Conservation (phyloP, 2,888 invertebrate genomes). For the Drosophila mayaguana region DNA sequence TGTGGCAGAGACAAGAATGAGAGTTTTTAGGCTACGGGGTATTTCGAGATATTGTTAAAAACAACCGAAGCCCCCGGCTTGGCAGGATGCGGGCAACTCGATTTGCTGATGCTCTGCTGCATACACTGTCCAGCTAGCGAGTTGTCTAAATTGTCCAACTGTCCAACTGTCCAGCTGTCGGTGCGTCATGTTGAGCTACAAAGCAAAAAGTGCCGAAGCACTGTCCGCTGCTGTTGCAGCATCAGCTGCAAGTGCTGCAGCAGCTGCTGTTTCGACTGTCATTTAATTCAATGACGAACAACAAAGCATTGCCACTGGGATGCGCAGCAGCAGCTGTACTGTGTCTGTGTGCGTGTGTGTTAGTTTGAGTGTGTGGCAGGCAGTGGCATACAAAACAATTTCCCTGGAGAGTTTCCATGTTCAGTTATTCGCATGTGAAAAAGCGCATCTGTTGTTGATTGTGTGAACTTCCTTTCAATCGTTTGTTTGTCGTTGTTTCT, state of each 20-base stretch:
- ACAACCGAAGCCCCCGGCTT: constrained; percentile 35
- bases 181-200: constrained; percentile 32
- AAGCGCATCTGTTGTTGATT: constrained; percentile 81
- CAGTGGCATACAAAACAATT: constrained; percentile 72
- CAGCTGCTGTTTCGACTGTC: constrained; percentile 53
- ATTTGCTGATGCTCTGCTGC: constrained; percentile 17
- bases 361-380: constrained; percentile 29
- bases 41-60: constrained; percentile 41
- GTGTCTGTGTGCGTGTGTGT: constrained; percentile 6
- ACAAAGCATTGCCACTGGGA: constrained; percentile 69
- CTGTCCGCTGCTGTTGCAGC: constrained; percentile 16
- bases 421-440: constrained; percentile 80
- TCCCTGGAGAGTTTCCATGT: constrained; percentile 79
- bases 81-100: constrained; percentile 24
- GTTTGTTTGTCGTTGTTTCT: constrained; percentile 71
- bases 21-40: constrained; percentile 33
- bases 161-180: constrained; percentile 16
- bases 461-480: constrained; percentile 79
- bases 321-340: constrained; percentile 50
- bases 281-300: constrained; percentile 80
- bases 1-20: constrained; percentile 35
- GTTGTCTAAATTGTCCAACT: constrained; percentile 2
- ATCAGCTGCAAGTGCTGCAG: constrained; percentile 24
- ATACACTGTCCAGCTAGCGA: constrained; percentile 18
- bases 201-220: constrained; percentile 38